Evolutionary conservation across 2,113 vertebrate genomes (phyloP), one percentile per base, ranked within the genome.

Genomic region (Periophthalmus modestus): DNA sequence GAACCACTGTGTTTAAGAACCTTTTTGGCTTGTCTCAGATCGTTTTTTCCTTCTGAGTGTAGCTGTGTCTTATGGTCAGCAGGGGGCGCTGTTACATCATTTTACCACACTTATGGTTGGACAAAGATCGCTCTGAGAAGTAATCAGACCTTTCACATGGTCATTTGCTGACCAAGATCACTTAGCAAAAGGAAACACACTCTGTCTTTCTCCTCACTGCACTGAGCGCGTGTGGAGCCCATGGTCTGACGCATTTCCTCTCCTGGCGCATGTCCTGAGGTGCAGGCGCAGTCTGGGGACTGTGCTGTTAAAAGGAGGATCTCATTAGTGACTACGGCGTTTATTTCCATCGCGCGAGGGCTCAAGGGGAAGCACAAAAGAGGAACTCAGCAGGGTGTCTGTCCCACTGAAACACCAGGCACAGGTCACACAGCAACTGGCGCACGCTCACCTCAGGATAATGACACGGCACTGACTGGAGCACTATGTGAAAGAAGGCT

Each of bases 311-410:
- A 65, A 52, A 71, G 82, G 69, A 78, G 68, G 33, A 72, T 78
- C 78, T 89, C 80, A 79, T 88, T 89, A 85, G 79, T 43, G 15
- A 15, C 21, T 59, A 50, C 39, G 52, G 28, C 61, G 9, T 46
- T 79, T 86, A 74, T 82, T 87, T 87, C 79, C 86, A 78, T 63
- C 24, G 78, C 69, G 61, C 18, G 4, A 2, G 67, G 71, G 65
- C 75, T 82, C 73, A 16, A 71, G 74, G 83, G 79, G 74, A 80
- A 18, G 72, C 68, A 28, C 62, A 78, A 63, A 65, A 9, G 46
- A 39, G 75, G 68, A 52, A 57, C 62, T 80, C 83, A 80, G 73
- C 74, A 21, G 80, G 81, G 80, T 68, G 12, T 2, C 69, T 34
- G 75, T 86, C 76, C 84, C 76, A 79, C 62, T 14, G 72, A 81